phyloP scores from a whole-genome alignment of 2,113 vertebrate genomes.

The Pholis gunnellus region DNA sequence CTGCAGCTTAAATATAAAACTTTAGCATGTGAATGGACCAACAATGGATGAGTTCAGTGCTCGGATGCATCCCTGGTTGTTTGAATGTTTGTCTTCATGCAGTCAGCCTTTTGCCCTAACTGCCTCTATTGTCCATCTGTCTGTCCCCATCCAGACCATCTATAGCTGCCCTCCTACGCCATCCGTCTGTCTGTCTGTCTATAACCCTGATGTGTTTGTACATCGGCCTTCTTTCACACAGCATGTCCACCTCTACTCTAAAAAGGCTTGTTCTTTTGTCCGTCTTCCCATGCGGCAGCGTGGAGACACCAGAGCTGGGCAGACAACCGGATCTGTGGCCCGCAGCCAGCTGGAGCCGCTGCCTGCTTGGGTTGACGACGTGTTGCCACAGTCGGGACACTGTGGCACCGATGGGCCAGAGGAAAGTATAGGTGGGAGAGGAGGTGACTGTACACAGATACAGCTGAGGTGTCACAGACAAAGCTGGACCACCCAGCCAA shows the following conservation, averaged over 20 bases:
- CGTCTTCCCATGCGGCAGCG: conserved; percentile 8
- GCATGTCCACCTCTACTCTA: conserved; percentile 28
- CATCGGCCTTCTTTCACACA: conserved; percentile 46
- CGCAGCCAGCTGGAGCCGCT: conserved; percentile 37
- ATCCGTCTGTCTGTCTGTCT: conserved; percentile 19
- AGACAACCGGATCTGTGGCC: conserved; percentile 20
- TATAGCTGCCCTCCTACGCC: conserved; percentile 5
- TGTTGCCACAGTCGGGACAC: conserved; percentile 56
- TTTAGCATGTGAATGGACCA: background rate
- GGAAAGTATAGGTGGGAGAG: conserved; percentile 33
- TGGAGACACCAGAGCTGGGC: conserved; percentile 42
- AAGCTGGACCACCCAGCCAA: background rate
- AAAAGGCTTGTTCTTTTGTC: conserved; percentile 40
- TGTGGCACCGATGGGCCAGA: conserved; percentile 41
- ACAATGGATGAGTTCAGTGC: background rate
- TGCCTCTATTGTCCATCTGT: conserved; percentile 6
- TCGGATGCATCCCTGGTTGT: background rate
- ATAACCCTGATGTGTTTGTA: conserved; percentile 22
- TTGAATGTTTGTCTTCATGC: background rate
- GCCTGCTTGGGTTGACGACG: conserved; percentile 39
- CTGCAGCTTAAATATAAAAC: background rate
- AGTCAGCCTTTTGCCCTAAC: conserved; percentile 5
- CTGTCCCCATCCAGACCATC: conserved; percentile 5
- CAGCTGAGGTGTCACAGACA: conserved; percentile 8
- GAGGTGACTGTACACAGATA: conserved; percentile 27